Conservation (phyloP, 2,113 vertebrate genomes). For the Coreoperca whiteheadi region DNA sequence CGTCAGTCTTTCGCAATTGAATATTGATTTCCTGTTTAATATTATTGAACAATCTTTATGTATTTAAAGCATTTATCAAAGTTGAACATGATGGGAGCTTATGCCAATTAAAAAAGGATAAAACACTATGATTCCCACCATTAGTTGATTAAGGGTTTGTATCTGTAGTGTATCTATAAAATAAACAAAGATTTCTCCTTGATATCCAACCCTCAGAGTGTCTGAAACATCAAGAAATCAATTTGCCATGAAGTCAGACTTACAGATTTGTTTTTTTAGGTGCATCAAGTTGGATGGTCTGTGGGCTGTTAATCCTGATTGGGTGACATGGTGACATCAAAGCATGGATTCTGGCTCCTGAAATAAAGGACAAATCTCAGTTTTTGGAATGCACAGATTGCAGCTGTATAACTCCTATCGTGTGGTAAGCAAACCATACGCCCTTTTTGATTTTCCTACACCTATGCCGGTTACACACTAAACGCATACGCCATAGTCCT, state of each 20-base stretch:
- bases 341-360: not conserved
- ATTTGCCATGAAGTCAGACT: not conserved
- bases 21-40: too few species aligned
- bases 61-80: too few species aligned
- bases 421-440: not conserved
- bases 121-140: not conserved
- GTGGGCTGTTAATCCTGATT: not conserved
- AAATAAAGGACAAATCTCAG: not conserved
- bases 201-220: not conserved
- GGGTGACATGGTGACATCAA: not conserved
- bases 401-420: not conserved
- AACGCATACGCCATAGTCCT: not conserved
- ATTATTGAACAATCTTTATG: too few species aligned
- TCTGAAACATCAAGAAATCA: not conserved
- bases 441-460: not conserved
- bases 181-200: not conserved
- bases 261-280: too few species aligned
- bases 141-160: not conserved
- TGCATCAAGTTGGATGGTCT: not conserved
- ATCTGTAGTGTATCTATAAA: not conserved
- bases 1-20: too few species aligned
- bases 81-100: too few species aligned
- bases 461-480: not conserved
- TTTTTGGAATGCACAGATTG: not conserved
- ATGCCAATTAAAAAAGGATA: too few species aligned